These are phyloP conservation scores for Lateolabrax maculatus DNA, from an alignment of 2,797 vertebrate species.

Conservation along the genomic window DNA sequence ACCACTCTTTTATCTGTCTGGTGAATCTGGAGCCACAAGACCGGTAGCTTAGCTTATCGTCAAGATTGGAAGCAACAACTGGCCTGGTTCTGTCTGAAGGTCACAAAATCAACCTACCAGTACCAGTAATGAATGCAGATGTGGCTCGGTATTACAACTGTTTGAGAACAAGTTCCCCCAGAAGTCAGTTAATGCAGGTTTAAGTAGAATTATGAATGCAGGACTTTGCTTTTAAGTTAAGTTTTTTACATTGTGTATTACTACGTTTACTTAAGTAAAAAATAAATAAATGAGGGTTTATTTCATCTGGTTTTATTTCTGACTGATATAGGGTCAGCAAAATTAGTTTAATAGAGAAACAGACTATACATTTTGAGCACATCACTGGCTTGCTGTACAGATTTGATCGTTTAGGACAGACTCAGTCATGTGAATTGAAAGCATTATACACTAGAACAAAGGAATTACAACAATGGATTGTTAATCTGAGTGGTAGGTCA, in stretches of 20 bases:
- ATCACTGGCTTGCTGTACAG: constrained; percentile 10
- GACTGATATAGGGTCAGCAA: not conserved
- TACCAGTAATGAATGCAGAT: not conserved
- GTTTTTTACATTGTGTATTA: not conserved
- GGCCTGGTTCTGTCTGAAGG: not conserved
- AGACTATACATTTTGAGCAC: constrained; percentile 10
- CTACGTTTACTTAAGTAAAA: not conserved
- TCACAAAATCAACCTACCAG: not conserved
- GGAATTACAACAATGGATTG: constrained; percentile 19
- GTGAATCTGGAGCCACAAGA: not conserved
- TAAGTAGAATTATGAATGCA: not conserved
- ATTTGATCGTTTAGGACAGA: constrained; percentile 27
- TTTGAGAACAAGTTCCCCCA: not conserved
- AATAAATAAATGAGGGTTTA: too few species aligned
- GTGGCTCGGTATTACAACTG: not conserved
- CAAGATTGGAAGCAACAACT: too few species aligned
- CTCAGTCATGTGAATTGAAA: constrained; percentile 11
- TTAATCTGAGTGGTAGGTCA: constrained; percentile 43
- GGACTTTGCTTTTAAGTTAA: not conserved
- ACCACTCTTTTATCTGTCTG: not conserved
- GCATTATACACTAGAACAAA: constrained; percentile 24
- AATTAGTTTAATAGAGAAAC: not conserved
- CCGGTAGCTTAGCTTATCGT: not conserved
- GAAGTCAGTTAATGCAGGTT: not conserved
- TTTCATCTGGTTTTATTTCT: not conserved